Conservation (phyloP, 2,797 vertebrate species). For the Poecile montanus region DNA sequence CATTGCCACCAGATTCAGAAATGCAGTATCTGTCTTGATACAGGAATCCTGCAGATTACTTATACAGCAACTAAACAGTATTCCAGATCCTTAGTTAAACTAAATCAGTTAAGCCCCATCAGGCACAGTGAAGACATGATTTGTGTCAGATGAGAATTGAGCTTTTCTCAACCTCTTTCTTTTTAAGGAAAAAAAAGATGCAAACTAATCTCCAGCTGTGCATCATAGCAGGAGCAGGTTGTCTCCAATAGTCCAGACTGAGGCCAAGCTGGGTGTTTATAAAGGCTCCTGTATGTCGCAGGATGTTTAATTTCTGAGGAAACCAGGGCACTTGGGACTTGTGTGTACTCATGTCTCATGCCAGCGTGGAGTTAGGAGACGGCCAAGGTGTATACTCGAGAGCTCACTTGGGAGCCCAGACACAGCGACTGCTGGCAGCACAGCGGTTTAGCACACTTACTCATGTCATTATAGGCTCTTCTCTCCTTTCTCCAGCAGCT, state of each 20-base stretch:
- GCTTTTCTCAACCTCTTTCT: background rate
- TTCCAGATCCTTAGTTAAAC: background rate
- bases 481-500: background rate
- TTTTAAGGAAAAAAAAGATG: background rate
- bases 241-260: background rate
- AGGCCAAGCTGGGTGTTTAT: slow-evolving; percentile 29
- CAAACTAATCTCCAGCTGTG: slow-evolving; percentile 17
- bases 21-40: background rate
- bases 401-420: slow-evolving; percentile 22
- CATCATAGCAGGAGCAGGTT: background rate
- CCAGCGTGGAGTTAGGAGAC: background rate
- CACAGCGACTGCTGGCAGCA: background rate
- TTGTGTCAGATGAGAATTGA: background rate
- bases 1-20: background rate
- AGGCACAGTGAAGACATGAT: background rate
- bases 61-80: background rate
- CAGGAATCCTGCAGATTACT: background rate
- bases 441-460: slow-evolving; percentile 44
- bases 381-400: slow-evolving; percentile 23
- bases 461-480: background rate
- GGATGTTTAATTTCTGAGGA: slow-evolving; percentile 14
- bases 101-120: background rate
- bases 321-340: background rate
- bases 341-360: background rate
- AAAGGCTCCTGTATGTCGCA: slow-evolving; percentile 50